phyloP scores from a whole-genome alignment of 2,113 vertebrate species.

The Psittacula cyanocephala region DNA sequence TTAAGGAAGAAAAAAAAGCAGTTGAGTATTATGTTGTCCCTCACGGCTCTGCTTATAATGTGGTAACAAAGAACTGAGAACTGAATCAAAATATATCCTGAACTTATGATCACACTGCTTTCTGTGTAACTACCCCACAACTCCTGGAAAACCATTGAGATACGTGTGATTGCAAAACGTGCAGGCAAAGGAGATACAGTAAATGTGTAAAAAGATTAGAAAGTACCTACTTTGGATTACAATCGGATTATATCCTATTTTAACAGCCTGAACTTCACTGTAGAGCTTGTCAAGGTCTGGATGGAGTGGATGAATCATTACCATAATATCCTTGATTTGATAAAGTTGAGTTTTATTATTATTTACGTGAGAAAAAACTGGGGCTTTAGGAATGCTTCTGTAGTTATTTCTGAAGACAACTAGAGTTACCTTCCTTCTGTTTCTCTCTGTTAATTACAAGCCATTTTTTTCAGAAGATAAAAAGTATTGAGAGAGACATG shows the following conservation, averaged over 20 bases:
- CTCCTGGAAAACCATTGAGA: background rate
- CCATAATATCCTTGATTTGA: background rate
- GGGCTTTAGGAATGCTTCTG: background rate
- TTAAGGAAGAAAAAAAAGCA: background rate
- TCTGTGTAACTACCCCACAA: background rate
- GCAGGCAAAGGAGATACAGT: background rate
- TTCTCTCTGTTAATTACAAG: background rate
- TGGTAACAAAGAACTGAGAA: background rate
- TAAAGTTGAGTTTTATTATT: background rate
- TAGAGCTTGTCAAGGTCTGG: background rate
- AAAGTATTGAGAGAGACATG: background rate
- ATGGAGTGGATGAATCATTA: background rate
- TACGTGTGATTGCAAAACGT: background rate
- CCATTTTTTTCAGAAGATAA: background rate
- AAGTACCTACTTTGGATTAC: background rate
- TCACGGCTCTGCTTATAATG: background rate
- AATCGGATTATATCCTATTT: background rate
- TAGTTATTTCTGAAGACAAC: background rate
- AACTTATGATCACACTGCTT: background rate
- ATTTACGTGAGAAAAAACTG: background rate
- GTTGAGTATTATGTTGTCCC: background rate
- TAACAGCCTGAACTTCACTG: background rate
- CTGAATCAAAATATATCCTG: background rate
- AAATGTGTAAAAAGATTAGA: background rate
- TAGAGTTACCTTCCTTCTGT: background rate